phyloP scores from a whole-genome alignment of 2,888 invertebrate genomes.

The Cetonia aurata region DNA sequence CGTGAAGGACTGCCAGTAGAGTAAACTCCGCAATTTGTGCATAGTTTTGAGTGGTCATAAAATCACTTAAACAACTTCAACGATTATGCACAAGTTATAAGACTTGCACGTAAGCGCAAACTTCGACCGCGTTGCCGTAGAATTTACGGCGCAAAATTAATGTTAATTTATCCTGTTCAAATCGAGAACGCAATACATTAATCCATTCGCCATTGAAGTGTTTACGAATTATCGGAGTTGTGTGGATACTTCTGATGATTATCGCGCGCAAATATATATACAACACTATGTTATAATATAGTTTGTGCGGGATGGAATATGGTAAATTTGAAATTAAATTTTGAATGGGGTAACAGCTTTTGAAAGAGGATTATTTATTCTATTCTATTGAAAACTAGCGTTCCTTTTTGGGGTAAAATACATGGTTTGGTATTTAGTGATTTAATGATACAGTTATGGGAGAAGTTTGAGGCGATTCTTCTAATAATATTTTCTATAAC shows the following conservation, averaged over 20 bases:
- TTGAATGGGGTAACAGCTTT: too few relatives aligned
- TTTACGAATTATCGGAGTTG: slow-evolving; percentile 2
- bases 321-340: background rate
- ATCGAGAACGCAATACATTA: slow-evolving; percentile 19
- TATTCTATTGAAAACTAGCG: too few relatives aligned
- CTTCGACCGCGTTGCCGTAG: slow-evolving; percentile 13
- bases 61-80: slow-evolving; percentile 45
- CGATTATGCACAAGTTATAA: slow-evolving; percentile 45
- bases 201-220: slow-evolving; percentile 23
- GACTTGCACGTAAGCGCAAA: slow-evolving; percentile 32
- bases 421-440: too few relatives aligned
- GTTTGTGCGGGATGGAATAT: too few relatives aligned
- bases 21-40: slow-evolving; percentile 35
- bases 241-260: background rate
- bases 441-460: too few relatives aligned
- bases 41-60: slow-evolving; percentile 39
- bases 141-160: slow-evolving; percentile 37
- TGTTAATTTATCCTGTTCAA: slow-evolving; percentile 37
- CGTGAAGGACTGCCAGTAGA: slow-evolving; percentile 33
- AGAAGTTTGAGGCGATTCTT: too few relatives aligned
- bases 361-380: too few relatives aligned
- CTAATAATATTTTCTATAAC: too few relatives aligned
- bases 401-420: too few relatives aligned
- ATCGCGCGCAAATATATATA: background rate
- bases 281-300: too few relatives aligned